These are phyloP conservation scores for Achlya flavicornis DNA, from an alignment of 2,888 invertebrate genomes.

Conservation along the genomic window DNA sequence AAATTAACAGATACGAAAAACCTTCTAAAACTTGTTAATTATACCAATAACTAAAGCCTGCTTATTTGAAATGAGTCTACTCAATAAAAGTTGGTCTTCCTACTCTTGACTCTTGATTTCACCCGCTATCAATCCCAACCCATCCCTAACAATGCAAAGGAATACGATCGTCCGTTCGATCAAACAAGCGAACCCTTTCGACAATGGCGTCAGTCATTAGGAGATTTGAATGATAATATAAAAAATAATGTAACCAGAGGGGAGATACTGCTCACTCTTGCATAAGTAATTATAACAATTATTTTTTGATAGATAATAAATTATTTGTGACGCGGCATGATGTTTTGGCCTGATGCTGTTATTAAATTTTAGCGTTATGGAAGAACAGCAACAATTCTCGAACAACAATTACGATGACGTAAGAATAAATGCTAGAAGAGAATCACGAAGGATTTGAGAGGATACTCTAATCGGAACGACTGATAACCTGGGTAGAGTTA, in stretches of 20 bases:
- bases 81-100: neutral
- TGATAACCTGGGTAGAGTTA: no score
- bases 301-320: conserved; percentile 81
- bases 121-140: neutral
- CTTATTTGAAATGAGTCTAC: neutral
- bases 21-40: no score
- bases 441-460: no score
- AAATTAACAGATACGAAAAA: no score
- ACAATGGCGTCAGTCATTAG: conserved; percentile 74
- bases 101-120: neutral
- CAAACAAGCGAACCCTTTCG: conserved; percentile 46
- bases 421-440: no score
- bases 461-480: no score
- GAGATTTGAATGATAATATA: conserved; percentile 71
- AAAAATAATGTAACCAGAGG: conserved; percentile 61
- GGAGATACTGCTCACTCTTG: conserved; percentile 64
- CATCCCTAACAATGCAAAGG: conserved; percentile 27
- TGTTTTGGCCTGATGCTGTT: neutral
- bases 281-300: conserved; percentile 81
- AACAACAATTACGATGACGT: no score
- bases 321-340: conserved; percentile 58
- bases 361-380: neutral
- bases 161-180: conserved; percentile 42
- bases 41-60: no score
- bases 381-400: no score